Percentiles rank a stretch among this genome's conserved stretches.
Evolutionary conservation across 1,140 invertebrate genomes (phyloP).

Genomic region (Druon quercuslanigerum): DNA sequence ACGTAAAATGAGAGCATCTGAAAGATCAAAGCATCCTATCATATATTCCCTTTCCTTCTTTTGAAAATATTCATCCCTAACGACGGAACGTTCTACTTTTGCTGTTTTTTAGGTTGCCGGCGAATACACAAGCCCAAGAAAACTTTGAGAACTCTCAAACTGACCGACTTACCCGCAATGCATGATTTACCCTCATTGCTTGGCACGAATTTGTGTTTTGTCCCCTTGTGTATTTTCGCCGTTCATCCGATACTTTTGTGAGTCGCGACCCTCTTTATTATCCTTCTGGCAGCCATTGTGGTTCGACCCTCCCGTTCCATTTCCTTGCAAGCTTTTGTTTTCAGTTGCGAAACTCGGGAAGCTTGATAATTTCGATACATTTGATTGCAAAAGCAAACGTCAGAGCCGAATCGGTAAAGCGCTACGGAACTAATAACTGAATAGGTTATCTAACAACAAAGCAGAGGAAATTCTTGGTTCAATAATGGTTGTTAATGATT

Average conservation of each 20-base stretch:
- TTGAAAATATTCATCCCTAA: background rate
- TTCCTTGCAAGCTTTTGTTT: conserved; percentile 17
- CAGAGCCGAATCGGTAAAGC: background rate
- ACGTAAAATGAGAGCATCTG: background rate
- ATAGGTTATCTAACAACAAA: background rate
- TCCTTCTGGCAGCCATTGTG: conserved; percentile 10
- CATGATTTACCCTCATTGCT: conserved; percentile 46
- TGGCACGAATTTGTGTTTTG: conserved; percentile 23
- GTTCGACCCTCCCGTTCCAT: background rate
- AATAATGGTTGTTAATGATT: background rate
- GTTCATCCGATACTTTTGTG: conserved; percentile 9
- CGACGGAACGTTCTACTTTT: background rate
- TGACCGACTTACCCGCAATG: conserved; percentile 57
- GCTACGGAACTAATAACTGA: background rate
- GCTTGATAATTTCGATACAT: conserved; percentile 24
- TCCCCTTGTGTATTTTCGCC: conserved; percentile 2
- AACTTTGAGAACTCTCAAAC: conserved; percentile 18
- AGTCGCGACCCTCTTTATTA: conserved; percentile 15
- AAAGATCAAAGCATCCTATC: background rate
- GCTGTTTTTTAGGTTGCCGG: conserved; percentile 8
- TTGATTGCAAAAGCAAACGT: conserved; percentile 8
- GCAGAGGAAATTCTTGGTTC: background rate
- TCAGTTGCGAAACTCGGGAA: background rate
- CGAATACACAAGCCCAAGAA: conserved; percentile 10
- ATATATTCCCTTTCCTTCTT: background rate